Base-by-base conservation (phyloP, 2,113 vertebrate species). In the Cyprinodon brontotheroides region DNA sequence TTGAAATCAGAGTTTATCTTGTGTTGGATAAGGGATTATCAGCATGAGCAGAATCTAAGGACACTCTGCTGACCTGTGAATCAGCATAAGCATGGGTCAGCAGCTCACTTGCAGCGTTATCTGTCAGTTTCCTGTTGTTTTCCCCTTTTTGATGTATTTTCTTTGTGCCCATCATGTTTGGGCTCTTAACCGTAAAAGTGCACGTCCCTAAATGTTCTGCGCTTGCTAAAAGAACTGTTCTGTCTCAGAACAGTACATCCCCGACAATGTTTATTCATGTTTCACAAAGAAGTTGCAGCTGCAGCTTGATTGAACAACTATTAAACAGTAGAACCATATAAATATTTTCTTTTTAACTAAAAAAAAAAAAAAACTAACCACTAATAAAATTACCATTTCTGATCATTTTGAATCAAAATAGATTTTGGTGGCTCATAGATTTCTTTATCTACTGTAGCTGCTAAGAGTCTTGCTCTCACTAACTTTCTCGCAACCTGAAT, bases 111-210 rank as follows among this genome's bases (percentile, higher is more conserved):
- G 57, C 12, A n/a, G 12, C n/a, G 17, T 89, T 91, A 87, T 88
- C 80, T 53, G 75, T 84, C 68, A 67, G 68, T 79, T 87, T 92
- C 86, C 86, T 91, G 89, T 91, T 92, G 71, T 65, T 85, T 86
- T 72, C 47, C 75, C n/a, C 53, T 17, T 67, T 89, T 75, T 76
- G 36, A 63, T 83, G 65, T 22, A 17, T 86, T 89, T 91, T 77
- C 80, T 89, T 74, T 74, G 39, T 81, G 70, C 45, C 65, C 77
- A 22, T 73, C 47, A 53, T 82, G 84, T 89, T 83, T 78, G n/a
- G 78, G 45, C 68, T 78, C 59, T 68, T 81, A 83, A 63, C 66
- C 78, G 77, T 81, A 77, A 76, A 75, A 72, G 62, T 48, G 14
- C 64, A 68, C 89, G 92, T 93, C 89, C 93, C 88, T 63, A 76